phyloP scores from a whole-genome alignment of 2,888 invertebrate species.

The Folsomia candida region DNA sequence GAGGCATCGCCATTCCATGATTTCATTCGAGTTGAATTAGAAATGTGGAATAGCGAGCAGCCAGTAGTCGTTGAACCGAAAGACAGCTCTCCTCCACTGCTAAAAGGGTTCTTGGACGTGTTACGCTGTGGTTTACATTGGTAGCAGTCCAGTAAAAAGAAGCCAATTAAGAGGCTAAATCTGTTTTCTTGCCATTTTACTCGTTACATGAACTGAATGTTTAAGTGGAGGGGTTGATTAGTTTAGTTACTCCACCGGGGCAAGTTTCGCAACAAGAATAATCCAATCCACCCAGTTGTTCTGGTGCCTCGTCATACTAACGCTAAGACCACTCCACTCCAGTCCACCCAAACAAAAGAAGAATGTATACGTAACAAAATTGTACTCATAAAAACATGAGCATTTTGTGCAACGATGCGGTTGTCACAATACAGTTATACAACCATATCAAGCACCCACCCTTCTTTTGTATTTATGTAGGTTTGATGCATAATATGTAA shows the following conservation, averaged over 20 bases:
- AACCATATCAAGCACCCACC: too few species aligned
- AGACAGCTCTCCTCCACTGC: too few species aligned
- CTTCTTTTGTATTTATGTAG: too few species aligned
- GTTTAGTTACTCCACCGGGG: background rate
- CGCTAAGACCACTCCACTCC: background rate
- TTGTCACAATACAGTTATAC: background rate
- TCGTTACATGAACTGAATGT: background rate
- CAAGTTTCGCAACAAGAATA: background rate
- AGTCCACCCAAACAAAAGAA: too few species aligned
- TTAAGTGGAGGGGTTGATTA: background rate
- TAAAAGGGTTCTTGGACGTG: background rate
- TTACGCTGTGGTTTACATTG: background rate
- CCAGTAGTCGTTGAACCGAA: background rate
- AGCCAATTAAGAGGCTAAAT: background rate
- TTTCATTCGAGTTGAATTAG: background rate
- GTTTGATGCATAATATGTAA: too few species aligned
- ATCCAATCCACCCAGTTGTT: too few species aligned
- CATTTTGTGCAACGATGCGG: background rate
- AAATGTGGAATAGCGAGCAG: background rate
- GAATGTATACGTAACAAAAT: too few species aligned
- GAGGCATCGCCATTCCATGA: conserved; percentile 5
- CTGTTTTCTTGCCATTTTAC: conserved; percentile 3
- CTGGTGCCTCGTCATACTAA: background rate
- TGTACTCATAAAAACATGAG: background rate
- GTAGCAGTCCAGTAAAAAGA: background rate